Percentiles rank a stretch among this genome's conserved stretches.
phyloP scores from a whole-genome alignment of 2,797 vertebrate genomes.

The Schizopygopsis malacanthus region DNA sequence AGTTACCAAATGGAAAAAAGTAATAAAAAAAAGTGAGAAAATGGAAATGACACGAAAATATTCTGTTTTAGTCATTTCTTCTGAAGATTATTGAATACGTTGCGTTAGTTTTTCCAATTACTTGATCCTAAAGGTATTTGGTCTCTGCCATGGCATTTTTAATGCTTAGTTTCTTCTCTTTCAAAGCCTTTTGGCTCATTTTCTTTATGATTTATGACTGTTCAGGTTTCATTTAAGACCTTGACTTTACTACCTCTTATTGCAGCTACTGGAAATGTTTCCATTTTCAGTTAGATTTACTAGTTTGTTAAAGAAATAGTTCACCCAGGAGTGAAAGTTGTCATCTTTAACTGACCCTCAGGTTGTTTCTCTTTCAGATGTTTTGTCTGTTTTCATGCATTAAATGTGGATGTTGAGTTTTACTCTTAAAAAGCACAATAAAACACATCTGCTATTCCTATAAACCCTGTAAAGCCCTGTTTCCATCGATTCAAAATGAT shows the following conservation, averaged over 20 bases:
- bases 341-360: not conserved
- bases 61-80: constrained; percentile 1
- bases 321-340: not conserved
- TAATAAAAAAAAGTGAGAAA: not conserved
- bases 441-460: not conserved
- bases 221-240: not conserved
- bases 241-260: not conserved
- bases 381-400: not conserved
- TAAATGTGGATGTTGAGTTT: not conserved
- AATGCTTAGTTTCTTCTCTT: not conserved
- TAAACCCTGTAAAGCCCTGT: not conserved
- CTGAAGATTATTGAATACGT: not conserved
- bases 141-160: not conserved
- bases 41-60: not conserved
- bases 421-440: not conserved
- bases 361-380: not conserved
- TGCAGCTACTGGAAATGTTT: not conserved
- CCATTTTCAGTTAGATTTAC: not conserved
- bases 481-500: not conserved
- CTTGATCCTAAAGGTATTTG: constrained; percentile 9
- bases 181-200: not conserved
- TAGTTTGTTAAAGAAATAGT: not conserved
- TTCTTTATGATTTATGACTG: not conserved
- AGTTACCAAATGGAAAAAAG: constrained; percentile 11
- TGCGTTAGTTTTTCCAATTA: not conserved